A percentile compares a stretch with the other conserved stretches of the same genome.
Evolutionary conservation across 2,888 invertebrate genomes (phyloP).

Genomic region (Nymphalis c-album): DNA sequence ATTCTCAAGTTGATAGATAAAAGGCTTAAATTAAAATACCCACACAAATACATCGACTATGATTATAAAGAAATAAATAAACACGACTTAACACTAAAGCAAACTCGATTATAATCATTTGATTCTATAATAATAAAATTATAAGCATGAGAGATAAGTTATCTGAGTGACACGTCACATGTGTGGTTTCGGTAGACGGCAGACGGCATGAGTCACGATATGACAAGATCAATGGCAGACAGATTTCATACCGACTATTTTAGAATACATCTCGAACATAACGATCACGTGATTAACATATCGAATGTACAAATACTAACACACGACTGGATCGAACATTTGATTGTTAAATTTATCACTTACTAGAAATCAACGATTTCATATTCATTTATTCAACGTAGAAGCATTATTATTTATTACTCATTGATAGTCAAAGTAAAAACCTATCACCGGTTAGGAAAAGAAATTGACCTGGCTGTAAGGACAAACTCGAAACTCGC

Average conservation of each 20-base stretch:
- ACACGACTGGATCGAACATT: neutral
- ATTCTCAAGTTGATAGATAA: too few species aligned
- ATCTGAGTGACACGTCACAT: constrained; percentile 18
- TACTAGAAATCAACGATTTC: too few species aligned
- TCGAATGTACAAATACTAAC: constrained; percentile 15
- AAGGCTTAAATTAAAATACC: too few species aligned
- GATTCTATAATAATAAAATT: constrained; percentile 8
- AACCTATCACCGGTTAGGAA: too few species aligned
- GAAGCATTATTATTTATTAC: too few species aligned
- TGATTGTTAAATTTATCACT: neutral
- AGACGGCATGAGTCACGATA: constrained; percentile 37
- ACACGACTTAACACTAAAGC: neutral
- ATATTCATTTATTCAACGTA: too few species aligned
- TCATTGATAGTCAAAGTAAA: too few species aligned
- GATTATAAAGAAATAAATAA: neutral
- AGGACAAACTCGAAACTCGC: too few species aligned
- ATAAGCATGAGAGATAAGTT: constrained; percentile 13
- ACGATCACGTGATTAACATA: constrained; percentile 18
- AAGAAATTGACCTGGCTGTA: too few species aligned
- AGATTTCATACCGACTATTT: constrained; percentile 38
- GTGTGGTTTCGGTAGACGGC: constrained; percentile 37
- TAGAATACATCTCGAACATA: constrained; percentile 32
- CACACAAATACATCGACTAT: neutral
- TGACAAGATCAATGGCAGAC: constrained; percentile 42
- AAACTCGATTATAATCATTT: neutral